Conservation (phyloP, 2,888 invertebrate species). For the Andricus quercusramuli region DNA sequence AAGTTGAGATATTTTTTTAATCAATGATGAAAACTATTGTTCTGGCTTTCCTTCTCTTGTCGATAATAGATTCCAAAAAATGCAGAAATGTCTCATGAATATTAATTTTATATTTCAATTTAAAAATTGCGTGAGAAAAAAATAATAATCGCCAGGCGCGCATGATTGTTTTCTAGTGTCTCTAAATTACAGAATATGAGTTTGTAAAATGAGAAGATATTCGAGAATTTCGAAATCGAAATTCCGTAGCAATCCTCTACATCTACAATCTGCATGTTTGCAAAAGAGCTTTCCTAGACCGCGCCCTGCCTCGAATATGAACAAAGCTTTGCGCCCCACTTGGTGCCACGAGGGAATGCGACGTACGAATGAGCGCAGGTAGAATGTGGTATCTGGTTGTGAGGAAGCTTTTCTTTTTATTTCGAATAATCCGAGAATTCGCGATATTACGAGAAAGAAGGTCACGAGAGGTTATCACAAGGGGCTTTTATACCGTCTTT, state of each 20-base stretch:
- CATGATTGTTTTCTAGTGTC: too few species aligned
- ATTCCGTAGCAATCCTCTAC: neutral
- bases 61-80: too few species aligned
- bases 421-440: slow-evolving; percentile 28
- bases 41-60: too few species aligned
- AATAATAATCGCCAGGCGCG: too few species aligned
- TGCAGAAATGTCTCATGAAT: too few species aligned
- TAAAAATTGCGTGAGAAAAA: too few species aligned
- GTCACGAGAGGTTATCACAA: slow-evolving; percentile 36
- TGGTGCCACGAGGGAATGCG: slow-evolving; percentile 33
- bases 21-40: too few species aligned
- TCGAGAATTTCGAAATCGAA: neutral
- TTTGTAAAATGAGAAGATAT: neutral
- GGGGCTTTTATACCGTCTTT: slow-evolving; percentile 31
- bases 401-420: slow-evolving; percentile 36
- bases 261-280: neutral
- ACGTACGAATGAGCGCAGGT: slow-evolving; percentile 31
- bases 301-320: slow-evolving; percentile 21
- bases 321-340: slow-evolving; percentile 30
- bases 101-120: too few species aligned
- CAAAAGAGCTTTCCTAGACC: slow-evolving; percentile 1
- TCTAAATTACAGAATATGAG: neutral
- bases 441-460: slow-evolving; percentile 39
- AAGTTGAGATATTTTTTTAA: too few species aligned
- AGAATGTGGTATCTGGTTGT: slow-evolving; percentile 37